Conservation (phyloP, 2,797 vertebrate genomes). For the Sebastes ruberrimus region DNA sequence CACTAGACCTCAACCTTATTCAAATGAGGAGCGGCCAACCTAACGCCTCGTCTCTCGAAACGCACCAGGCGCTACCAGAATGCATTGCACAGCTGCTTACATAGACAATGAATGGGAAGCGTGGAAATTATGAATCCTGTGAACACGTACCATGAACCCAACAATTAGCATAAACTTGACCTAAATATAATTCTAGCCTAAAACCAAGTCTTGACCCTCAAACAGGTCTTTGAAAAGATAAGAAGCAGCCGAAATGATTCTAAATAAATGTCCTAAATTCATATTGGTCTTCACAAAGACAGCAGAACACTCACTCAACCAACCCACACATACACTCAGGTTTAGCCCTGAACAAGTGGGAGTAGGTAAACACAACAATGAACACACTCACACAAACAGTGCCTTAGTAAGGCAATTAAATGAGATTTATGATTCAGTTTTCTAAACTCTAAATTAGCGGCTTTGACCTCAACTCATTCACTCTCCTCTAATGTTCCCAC, state of each 20-base stretch:
- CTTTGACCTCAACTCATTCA: slow-evolving; percentile 25
- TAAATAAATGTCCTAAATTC: neutral
- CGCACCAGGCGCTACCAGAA: neutral
- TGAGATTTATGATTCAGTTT: neutral
- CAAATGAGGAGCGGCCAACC: neutral
- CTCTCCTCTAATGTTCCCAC: slow-evolving; percentile 19
- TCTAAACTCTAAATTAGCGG: slow-evolving; percentile 15
- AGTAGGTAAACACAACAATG: neutral
- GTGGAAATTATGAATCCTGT: neutral
- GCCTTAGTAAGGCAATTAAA: neutral
- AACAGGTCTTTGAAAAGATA: neutral
- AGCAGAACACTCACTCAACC: too few relatives aligned
- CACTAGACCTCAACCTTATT: neutral
- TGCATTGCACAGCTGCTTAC: neutral
- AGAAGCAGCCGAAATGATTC: neutral
- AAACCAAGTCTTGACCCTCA: neutral
- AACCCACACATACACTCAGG: neutral
- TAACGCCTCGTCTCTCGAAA: neutral
- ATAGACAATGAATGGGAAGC: neutral
- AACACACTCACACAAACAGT: neutral
- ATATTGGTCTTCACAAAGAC: neutral
- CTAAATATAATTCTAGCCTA: neutral
- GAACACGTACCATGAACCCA: neutral
- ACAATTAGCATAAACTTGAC: neutral
- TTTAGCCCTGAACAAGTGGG: neutral